These are phyloP conservation scores for Lanius ludovicianus DNA, from an alignment of 2,113 vertebrate genomes.

Conservation along the genomic window DNA sequence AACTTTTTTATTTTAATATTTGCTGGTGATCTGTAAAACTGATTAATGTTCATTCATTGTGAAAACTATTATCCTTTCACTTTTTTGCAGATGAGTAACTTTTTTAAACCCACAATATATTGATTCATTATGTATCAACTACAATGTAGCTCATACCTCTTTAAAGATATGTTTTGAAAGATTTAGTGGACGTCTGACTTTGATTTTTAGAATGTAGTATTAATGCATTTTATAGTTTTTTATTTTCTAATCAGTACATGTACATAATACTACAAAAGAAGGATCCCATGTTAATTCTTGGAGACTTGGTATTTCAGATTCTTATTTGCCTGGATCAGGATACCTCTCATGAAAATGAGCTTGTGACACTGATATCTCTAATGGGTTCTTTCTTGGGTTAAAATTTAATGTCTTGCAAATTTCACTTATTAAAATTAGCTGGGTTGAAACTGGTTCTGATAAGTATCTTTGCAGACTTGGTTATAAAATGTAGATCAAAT, in stretches of 20 bases:
- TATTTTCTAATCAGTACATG: background rate
- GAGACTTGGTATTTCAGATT: background rate
- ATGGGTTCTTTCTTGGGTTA: background rate
- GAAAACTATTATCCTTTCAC: background rate
- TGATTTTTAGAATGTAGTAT: background rate
- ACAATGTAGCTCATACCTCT: background rate
- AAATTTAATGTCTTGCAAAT: background rate
- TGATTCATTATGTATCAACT: background rate
- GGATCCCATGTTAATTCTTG: background rate
- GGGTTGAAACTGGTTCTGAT: background rate
- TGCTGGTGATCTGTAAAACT: background rate
- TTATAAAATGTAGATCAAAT: constrained; percentile 22
- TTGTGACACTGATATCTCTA: background rate
- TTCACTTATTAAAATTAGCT: background rate
- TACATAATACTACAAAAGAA: background rate
- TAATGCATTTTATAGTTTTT: background rate
- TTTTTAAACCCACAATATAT: background rate
- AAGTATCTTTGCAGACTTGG: background rate
- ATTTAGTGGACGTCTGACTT: background rate
- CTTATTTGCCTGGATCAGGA: background rate
- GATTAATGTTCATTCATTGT: background rate
- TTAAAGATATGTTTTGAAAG: background rate
- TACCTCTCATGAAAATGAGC: background rate
- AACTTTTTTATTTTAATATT: background rate
- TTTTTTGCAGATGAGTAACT: background rate